Evolutionary conservation across 2,888 invertebrate species (phyloP).

Genomic region (Calameuta idolon): DNA sequence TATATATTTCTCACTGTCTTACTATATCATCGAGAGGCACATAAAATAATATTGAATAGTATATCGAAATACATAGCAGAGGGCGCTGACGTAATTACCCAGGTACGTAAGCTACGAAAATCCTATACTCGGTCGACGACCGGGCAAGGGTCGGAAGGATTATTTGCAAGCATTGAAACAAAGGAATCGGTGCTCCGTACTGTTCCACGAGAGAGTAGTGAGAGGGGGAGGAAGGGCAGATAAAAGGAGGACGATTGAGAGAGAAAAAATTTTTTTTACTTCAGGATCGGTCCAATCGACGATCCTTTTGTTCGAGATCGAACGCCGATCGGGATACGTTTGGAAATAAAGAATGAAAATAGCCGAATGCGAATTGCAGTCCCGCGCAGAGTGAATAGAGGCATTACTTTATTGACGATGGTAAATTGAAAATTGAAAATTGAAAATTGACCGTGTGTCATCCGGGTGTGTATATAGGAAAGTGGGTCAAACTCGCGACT

Average conservation of each 20-base stretch:
- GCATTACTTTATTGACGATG: slow-evolving; percentile 36
- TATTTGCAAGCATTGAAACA: not conserved
- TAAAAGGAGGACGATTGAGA: not conserved
- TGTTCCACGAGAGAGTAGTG: not conserved
- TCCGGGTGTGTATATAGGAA: not conserved
- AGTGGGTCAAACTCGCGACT: slow-evolving; percentile 11
- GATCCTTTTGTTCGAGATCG: not conserved
- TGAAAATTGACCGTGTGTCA: slow-evolving; percentile 36
- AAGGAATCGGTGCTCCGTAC: not conserved
- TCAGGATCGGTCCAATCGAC: slow-evolving; percentile 4
- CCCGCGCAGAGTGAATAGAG: slow-evolving; percentile 10
- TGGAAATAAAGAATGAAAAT: slow-evolving; percentile 2
- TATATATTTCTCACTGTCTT: not conserved
- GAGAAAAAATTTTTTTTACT: not conserved
- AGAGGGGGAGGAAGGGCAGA: not conserved
- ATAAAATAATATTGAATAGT: not conserved
- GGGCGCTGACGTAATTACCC: not conserved
- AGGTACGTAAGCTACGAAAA: not conserved
- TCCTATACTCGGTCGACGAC: not conserved
- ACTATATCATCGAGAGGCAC: not conserved
- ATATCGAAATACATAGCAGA: not conserved
- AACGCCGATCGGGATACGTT: slow-evolving; percentile 1
- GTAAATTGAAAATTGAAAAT: slow-evolving; percentile 43
- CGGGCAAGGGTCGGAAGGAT: not conserved
- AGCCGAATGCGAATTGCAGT: not conserved